Conservation (phyloP, 92 coral and sea anemone genomes). For the Pocillopora grandis region DNA sequence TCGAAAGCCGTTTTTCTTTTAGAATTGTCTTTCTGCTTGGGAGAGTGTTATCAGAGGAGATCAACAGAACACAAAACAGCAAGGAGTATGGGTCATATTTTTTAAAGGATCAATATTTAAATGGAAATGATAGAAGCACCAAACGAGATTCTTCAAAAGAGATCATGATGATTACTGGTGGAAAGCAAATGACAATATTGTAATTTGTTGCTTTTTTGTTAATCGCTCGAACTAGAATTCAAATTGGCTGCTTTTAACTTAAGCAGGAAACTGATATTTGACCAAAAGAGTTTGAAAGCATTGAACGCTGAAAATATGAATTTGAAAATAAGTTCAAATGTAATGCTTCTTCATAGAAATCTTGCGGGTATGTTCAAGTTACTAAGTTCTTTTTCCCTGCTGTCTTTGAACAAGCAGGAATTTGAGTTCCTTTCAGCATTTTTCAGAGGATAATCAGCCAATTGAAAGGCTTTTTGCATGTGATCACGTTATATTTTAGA, state of each 20-base stretch:
- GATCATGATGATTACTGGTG: neutral
- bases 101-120: neutral
- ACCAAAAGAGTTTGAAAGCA: neutral
- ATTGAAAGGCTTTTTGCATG: no score
- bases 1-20: neutral
- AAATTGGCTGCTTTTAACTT: constrained; percentile 1
- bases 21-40: neutral
- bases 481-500: no score
- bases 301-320: no score
- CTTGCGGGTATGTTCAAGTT: no score
- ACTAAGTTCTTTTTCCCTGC: no score
- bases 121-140: neutral
- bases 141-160: neutral
- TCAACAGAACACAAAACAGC: neutral
- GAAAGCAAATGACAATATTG: neutral
- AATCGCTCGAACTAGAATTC: neutral
- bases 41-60: constrained; percentile 5
- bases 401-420: no score
- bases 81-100: neutral
- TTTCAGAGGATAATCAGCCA: no score
- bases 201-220: neutral
- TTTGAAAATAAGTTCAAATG: no score
- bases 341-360: no score
- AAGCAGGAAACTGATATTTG: neutral
- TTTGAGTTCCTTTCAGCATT: no score